These are phyloP conservation scores for Melanotaenia trifasciata DNA, from an alignment of 2,797 vertebrate genomes.

Conservation along the genomic window DNA sequence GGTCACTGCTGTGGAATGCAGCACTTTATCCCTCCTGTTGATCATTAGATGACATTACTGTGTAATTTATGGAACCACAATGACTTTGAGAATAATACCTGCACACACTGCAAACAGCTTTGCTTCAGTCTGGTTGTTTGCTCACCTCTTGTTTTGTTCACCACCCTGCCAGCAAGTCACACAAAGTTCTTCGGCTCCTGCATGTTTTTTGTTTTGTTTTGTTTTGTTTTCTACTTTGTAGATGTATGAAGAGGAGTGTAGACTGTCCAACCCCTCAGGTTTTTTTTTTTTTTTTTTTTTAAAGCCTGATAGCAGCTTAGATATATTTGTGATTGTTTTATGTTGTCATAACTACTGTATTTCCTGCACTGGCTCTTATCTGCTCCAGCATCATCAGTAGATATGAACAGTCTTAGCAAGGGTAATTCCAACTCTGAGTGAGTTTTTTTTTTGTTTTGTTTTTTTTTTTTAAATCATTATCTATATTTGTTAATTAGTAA, in stretches of 20 bases:
- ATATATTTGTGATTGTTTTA: background rate
- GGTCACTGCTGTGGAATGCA: slow-evolving; percentile 49
- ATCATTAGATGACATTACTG: slow-evolving; percentile 32
- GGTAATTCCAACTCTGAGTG: too few species aligned
- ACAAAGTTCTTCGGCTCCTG: slow-evolving; percentile 7
- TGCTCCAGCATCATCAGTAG: too few species aligned
- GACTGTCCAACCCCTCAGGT: too few species aligned
- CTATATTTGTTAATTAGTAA: too few species aligned
- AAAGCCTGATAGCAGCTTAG: background rate
- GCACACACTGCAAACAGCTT: slow-evolving; percentile 26
- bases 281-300: too few species aligned
- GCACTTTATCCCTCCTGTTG: slow-evolving; percentile 27
- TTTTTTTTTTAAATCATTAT: too few species aligned
- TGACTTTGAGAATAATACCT: slow-evolving; percentile 33
- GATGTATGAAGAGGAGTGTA: too few species aligned
- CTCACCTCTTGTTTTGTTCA: background rate
- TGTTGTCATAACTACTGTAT: too few species aligned
- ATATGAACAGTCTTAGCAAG: too few species aligned
- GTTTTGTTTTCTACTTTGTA: background rate
- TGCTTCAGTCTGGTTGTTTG: slow-evolving; percentile 33
- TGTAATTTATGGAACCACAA: slow-evolving; percentile 40
- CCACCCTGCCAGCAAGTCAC: slow-evolving; percentile 2
- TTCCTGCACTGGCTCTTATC: too few species aligned
- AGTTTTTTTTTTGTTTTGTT: too few species aligned
- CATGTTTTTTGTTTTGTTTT: slow-evolving; percentile 10